A percentile compares a stretch with the other conserved stretches of the same genome.
Conservation (phyloP, 1,140 invertebrate genomes). For the Planococcus citri region DNA sequence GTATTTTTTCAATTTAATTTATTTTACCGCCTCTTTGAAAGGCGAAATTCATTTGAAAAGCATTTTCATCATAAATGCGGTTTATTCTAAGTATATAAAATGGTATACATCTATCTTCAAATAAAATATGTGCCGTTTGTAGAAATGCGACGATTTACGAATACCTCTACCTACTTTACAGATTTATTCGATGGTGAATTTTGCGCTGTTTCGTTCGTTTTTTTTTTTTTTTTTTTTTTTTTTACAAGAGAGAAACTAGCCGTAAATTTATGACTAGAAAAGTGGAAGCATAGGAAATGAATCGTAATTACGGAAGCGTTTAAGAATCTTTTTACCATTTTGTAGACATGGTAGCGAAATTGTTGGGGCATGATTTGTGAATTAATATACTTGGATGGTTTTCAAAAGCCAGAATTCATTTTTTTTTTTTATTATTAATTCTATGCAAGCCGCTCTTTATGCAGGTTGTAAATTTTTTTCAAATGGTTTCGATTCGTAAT, state of each 20-base stretch:
- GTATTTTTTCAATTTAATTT: too few species aligned
- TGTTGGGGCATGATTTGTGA: background rate
- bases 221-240: too few species aligned
- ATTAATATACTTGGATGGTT: background rate
- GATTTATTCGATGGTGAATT: background rate
- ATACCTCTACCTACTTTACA: too few species aligned
- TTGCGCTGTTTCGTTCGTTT: background rate
- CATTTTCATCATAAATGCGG: too few species aligned
- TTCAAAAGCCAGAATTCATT: background rate
- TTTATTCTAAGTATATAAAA: too few species aligned
- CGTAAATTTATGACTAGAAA: background rate
- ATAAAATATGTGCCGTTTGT: too few species aligned
- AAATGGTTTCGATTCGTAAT: too few species aligned
- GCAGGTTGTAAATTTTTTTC: background rate
- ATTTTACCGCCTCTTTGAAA: too few species aligned
- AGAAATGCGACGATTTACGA: too few species aligned
- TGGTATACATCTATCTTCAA: too few species aligned
- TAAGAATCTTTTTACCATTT: background rate
- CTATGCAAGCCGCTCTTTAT: background rate
- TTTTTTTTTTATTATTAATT: too few species aligned
- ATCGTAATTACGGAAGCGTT: conserved; percentile 6
- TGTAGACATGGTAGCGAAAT: background rate
- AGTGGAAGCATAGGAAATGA: background rate
- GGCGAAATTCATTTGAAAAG: too few species aligned
- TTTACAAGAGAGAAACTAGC: background rate